These are phyloP conservation scores for Bos javanicus DNA, from an alignment of 2,113 vertebrate genomes.

Conservation along the genomic window DNA sequence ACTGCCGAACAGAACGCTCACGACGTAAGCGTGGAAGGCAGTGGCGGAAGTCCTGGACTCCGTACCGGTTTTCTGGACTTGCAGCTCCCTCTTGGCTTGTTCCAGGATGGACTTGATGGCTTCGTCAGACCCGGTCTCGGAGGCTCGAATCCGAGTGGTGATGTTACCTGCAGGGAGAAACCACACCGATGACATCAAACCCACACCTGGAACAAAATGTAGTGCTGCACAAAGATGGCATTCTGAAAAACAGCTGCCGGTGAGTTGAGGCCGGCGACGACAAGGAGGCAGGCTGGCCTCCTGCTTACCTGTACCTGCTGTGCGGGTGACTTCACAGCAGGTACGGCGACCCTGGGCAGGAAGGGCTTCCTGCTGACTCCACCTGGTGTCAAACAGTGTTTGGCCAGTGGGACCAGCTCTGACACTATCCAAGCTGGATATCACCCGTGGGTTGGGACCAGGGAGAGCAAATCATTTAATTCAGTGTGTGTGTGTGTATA, in stretches of 20 bases:
- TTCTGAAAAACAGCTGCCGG: background rate
- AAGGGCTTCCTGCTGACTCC: background rate
- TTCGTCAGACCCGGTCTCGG: slow-evolving; percentile 93
- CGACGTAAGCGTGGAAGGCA: slow-evolving; percentile 36
- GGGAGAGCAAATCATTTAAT: background rate
- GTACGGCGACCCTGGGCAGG: background rate
- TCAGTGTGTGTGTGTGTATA: background rate
- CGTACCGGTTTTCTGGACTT: slow-evolving; percentile 95
- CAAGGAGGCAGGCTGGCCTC: slow-evolving; percentile 13
- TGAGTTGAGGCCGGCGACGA: background rate
- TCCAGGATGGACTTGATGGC: slow-evolving; percentile 98
- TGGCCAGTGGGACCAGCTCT: slow-evolving; percentile 16
- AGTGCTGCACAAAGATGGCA: background rate
- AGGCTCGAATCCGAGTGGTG: slow-evolving; percentile 91
- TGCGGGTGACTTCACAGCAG: background rate
- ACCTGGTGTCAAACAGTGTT: background rate
- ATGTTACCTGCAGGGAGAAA: slow-evolving; percentile 89
- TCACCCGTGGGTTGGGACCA: background rate
- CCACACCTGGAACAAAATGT: background rate
- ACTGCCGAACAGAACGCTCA: slow-evolving; percentile 55
- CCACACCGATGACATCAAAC: slow-evolving; percentile 57
- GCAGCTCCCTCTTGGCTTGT: slow-evolving; percentile 96
- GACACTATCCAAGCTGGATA: background rate
- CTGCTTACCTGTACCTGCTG: background rate
- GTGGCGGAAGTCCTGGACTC: background rate